Evolutionary conservation across 2,888 invertebrate genomes (phyloP).

Genomic region (Tipula helvola): DNA sequence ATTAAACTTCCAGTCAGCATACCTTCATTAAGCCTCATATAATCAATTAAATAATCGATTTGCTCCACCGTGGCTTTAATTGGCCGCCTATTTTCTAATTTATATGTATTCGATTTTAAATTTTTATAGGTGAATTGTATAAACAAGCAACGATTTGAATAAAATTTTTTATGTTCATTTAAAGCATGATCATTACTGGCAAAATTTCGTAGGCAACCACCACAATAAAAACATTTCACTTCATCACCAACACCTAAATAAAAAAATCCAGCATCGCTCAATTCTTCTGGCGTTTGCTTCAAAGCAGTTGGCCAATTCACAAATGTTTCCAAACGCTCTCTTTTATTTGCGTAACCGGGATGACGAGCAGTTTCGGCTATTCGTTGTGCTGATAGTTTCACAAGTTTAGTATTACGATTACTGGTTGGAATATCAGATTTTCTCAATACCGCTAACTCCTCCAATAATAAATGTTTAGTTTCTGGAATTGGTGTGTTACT

Average conservation of each 20-base stretch:
- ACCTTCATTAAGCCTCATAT: not conserved
- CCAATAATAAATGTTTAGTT: not conserved
- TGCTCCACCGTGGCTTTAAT: not conserved
- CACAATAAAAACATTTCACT: not conserved
- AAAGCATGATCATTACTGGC: not conserved
- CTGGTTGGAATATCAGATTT: not conserved
- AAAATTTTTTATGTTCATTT: not conserved
- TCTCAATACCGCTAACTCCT: not conserved
- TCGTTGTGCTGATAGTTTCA: not conserved
- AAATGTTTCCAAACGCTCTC: not conserved
- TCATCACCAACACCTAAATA: not conserved
- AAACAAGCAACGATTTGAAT: not conserved
- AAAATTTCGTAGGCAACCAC: not conserved
- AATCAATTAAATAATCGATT: not conserved
- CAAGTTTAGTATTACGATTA: not conserved
- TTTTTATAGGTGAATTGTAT: not conserved
- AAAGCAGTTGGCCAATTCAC: not conserved
- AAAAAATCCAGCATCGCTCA: not conserved
- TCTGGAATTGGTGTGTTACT: not conserved
- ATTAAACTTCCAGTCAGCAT: not conserved
- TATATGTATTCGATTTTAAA: not conserved
- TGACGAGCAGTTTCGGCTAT: not conserved
- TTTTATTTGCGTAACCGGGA: not conserved
- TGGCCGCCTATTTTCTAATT: not conserved
- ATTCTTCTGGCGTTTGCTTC: not conserved